phyloP scores from a whole-genome alignment of 2,888 invertebrate genomes.

The Parthenolecanium corni region DNA sequence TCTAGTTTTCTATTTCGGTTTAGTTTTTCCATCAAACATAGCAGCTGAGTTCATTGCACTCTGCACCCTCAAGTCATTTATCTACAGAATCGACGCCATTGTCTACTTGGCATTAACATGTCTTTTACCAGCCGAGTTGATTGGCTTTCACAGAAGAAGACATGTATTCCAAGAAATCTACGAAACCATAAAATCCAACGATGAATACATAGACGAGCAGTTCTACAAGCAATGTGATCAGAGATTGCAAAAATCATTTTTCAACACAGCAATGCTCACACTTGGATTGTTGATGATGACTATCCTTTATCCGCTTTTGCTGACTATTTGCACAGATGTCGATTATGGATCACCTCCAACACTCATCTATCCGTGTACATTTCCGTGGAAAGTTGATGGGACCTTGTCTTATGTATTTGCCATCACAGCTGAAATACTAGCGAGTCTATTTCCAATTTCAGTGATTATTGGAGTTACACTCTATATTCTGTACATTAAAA shows the following conservation, averaged over 20 bases:
- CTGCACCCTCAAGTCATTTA: neutral
- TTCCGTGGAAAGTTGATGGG: conserved; percentile 7
- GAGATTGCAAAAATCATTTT: neutral
- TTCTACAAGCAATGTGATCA: neutral
- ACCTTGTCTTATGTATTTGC: neutral
- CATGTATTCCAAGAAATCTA: neutral
- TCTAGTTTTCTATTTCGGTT: neutral
- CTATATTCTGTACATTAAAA: neutral
- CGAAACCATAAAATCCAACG: neutral
- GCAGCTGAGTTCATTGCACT: neutral
- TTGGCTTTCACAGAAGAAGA: neutral
- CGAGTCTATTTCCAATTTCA: neutral
- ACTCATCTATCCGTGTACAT: conserved; percentile 5
- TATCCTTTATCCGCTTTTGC: neutral
- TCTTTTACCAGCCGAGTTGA: neutral
- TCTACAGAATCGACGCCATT: neutral
- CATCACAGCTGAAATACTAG: neutral
- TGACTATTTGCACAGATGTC: neutral
- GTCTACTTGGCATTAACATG: neutral
- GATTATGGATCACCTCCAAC: neutral
- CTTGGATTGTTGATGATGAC: neutral
- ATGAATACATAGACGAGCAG: neutral
- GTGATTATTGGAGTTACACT: neutral
- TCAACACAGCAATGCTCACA: neutral
- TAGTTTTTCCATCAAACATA: neutral